Evolutionary conservation across 2,113 vertebrate genomes (phyloP).

Genomic region (Nanorana parkeri): DNA sequence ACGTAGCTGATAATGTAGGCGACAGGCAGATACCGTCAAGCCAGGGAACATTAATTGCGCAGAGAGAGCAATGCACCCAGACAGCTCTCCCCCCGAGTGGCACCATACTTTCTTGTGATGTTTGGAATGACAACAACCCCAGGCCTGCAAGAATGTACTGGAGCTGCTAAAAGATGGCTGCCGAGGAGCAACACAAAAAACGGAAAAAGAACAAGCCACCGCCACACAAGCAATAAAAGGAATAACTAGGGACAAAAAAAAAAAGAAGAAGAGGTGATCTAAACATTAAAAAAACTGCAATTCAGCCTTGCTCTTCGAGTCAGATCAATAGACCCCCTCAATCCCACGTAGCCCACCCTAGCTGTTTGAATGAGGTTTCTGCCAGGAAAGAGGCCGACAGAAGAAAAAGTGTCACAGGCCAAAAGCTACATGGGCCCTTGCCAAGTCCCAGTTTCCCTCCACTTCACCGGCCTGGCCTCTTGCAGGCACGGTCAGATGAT

Average conservation of each 20-base stretch:
- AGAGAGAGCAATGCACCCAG: background rate
- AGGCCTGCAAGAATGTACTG: background rate
- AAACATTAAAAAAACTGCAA: too few relatives aligned
- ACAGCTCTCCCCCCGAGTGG: background rate
- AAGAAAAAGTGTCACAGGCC: constrained; percentile 59
- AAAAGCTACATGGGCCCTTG: constrained; percentile 62
- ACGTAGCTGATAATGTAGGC: constrained; percentile 11
- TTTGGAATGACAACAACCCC: background rate
- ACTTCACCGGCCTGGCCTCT: constrained; percentile 60
- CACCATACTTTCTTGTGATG: background rate
- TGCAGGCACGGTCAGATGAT: constrained; percentile 76
- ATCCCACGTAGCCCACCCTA: constrained; percentile 41
- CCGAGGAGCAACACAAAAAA: background rate
- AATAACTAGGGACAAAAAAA: too few relatives aligned
- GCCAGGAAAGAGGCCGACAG: constrained; percentile 54
- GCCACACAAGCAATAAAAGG: background rate
- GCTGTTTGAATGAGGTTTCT: constrained; percentile 53
- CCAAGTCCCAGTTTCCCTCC: constrained; percentile 63
- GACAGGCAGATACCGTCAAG: background rate
- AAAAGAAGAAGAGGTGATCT: background rate
- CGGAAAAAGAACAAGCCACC: background rate
- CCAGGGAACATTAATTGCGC: background rate
- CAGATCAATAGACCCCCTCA: background rate
- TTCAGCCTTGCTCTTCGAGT: background rate
- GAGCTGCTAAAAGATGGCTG: background rate